Evolutionary conservation across 2,888 invertebrate species (phyloP), one percentile per base, ranked within the genome.

Genomic region (Arenicola marina): DNA sequence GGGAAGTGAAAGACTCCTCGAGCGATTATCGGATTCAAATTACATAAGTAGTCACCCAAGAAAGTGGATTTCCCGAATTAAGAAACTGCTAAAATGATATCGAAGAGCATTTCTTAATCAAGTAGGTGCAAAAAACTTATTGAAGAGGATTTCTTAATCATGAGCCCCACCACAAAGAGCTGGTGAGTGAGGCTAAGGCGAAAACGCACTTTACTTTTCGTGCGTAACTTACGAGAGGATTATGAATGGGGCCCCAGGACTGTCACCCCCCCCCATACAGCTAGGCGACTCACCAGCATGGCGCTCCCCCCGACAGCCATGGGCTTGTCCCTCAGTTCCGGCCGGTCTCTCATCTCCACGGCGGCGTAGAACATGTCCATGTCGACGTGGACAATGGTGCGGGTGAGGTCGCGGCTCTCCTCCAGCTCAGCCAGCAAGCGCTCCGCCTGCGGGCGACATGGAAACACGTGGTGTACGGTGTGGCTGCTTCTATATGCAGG

Each of bases 301-400:
- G 82, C 77, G 18, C 72, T 76, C 3, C 85, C 77, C 1, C 88
- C 88, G 29, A 88, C 88, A 44, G 88, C 88, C 86, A 88, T 87
- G 1, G 88, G 88, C 65, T 85, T 82, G 56, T 83, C 76, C 62
- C 83, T 80, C 4, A 85, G 74, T 11, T 65, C 68, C 7, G 83
- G 82, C 56, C 80, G 72, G 32, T 83, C 82, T 59, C 76, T 70
- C 83, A 86, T 87, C 76, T 88, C 88, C 1, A 88, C 88, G 29
- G 87, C 85, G 28, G 88, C 88, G 77, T 84, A 88, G 75, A 87
- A 88, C 1, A 87, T 86, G 77, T 89, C 88, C 88, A 89, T 87
- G 74, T 88, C 88, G 46, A 88, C 78, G 71, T 88, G 88, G 3
- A 87, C 86, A 55, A 87, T 84, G 2, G 81, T 81, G 26, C 79